A percentile compares a stretch with the other conserved stretches of the same genome.
Conservation (phyloP, 2,113 vertebrate genomes). For the Gymnarchus niloticus region DNA sequence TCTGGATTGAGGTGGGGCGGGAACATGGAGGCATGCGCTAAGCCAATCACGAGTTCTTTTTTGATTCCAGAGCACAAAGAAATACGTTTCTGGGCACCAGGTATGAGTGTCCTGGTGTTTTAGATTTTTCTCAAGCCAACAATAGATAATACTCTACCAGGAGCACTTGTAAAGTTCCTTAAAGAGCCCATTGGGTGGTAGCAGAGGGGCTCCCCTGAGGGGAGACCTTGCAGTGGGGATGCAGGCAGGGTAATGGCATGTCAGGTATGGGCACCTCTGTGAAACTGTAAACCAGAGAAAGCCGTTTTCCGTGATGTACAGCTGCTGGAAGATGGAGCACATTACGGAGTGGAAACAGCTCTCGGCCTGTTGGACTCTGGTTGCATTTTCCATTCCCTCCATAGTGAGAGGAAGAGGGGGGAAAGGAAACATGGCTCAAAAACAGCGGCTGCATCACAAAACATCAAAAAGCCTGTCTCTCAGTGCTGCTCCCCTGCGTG, state of each 20-base stretch:
- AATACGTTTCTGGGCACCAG: not conserved
- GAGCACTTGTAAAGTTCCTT: no score
- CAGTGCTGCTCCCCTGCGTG: not conserved
- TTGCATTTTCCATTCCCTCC: not conserved
- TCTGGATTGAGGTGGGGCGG: not conserved
- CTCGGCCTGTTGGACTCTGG: not conserved
- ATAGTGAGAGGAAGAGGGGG: not conserved
- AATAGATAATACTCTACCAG: no score
- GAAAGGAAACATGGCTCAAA: not conserved
- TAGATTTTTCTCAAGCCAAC: no score
- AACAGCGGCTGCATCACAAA: not conserved
- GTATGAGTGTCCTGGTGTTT: not conserved
- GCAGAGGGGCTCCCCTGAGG: no score
- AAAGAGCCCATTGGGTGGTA: not conserved
- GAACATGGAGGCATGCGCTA: not conserved
- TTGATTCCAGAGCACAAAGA: not conserved
- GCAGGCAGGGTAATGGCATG: not conserved
- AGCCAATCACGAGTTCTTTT: not conserved
- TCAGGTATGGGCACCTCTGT: not conserved
- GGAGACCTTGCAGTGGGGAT: not conserved
- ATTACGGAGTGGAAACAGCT: slow-evolving; percentile 14
- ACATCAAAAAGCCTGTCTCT: not conserved
- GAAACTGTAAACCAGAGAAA: not conserved
- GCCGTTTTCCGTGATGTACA: slow-evolving; percentile 10
- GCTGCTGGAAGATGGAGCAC: not conserved